Base-by-base conservation (phyloP, 2,797 vertebrate species). In the Antrozous pallidus region DNA sequence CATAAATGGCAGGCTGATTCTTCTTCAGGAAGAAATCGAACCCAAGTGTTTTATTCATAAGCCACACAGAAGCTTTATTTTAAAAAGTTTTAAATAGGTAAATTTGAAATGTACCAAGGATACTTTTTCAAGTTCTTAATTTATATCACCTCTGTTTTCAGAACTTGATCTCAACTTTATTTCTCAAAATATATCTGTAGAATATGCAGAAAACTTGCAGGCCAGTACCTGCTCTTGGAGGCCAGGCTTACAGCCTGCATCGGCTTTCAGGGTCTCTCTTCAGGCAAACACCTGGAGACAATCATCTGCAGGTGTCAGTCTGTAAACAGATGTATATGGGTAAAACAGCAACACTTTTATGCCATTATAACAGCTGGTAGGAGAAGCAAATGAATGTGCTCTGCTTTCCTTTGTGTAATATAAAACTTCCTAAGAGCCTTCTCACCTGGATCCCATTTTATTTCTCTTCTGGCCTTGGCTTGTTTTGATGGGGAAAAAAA, bases 331-430 rank as follows among this genome's bases (percentile, higher is more conserved):
- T 94, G 94, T 47, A 3, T 24, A 4, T 20, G 73, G 61, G 89
- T 22, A 91, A 95, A 73, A 94, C 71, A 79, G 93, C 94, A 95
- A 83, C 84, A 56, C 42, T n/a, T 88, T 86, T 88, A 38, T 12
- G 85, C 91, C 90, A 74, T 85, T 94, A 92, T 85, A 93, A 91
- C 94, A 97, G 96, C 96, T 98, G 97, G 97, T 78, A 96, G 89
- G 91, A 93, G 75, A 93, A 92, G 94, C 97, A 98, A 97, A 97
- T 97, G 96, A 95, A 96, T 98, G 94, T 93, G 97, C 92, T 97
- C 87, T 97, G 93, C 80, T 80, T 73, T 79, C 91, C 96, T 94
- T 95, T 98, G 97, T 97, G 96, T 97, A 96, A 97, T 89, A 77
- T 45, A 85, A 95, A 95, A 86, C 90, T 96, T 95, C 94, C 95